phyloP scores from a whole-genome alignment of 1,140 invertebrate genomes.

The Calosoma granatense region DNA sequence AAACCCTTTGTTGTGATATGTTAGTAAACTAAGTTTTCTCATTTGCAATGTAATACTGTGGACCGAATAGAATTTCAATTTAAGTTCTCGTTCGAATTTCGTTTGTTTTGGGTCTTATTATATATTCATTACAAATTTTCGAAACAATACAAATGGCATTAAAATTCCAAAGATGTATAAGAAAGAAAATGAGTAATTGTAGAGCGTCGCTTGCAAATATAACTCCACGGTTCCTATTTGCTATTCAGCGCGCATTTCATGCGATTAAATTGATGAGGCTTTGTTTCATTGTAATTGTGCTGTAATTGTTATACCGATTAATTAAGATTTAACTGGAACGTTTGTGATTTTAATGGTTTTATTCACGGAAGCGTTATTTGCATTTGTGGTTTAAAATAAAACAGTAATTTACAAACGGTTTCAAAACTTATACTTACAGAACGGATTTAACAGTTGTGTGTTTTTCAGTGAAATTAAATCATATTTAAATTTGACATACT shows the following conservation, averaged over 20 bases:
- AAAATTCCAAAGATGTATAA: not conserved
- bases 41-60: not conserved
- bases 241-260: not conserved
- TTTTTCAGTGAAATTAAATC: too few species aligned
- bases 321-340: too few species aligned
- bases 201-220: not conserved
- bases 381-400: not conserved
- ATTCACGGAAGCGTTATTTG: not conserved
- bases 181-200: not conserved
- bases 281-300: not conserved
- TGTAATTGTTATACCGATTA: too few species aligned
- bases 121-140: not conserved
- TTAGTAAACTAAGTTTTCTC: too few species aligned
- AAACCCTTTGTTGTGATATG: too few species aligned
- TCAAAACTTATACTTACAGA: too few species aligned
- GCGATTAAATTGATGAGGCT: not conserved
- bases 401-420: too few species aligned
- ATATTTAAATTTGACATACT: too few species aligned
- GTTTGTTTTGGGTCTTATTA: not conserved
- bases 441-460: too few species aligned
- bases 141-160: not conserved
- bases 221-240: not conserved
- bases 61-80: not conserved
- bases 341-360: not conserved
- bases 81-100: not conserved